phyloP scores from a whole-genome alignment of 2,888 invertebrate genomes.

The Diachrysia chrysitis region DNA sequence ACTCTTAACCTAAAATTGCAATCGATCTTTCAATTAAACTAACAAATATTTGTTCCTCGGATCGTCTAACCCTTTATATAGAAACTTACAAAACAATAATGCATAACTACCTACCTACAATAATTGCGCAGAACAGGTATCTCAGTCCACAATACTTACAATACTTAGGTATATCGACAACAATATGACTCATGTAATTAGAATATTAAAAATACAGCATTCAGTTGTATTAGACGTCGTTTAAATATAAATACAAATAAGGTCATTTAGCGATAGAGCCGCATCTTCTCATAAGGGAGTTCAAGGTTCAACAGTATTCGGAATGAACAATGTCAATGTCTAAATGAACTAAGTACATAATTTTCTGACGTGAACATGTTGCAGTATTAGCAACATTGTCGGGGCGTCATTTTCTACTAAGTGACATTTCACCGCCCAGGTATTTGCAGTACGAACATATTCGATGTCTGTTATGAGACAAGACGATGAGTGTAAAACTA shows the following conservation, averaged over 20 bases:
- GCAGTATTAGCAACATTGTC: constrained; percentile 26
- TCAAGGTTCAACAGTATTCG: constrained; percentile 18
- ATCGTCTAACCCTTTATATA: neutral
- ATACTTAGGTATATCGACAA: constrained; percentile 43
- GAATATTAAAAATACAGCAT: constrained; percentile 61
- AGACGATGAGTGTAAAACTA: constrained; percentile 20
- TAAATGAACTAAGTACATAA: constrained; percentile 19
- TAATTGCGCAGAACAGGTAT: constrained; percentile 60
- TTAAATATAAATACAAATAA: constrained; percentile 1
- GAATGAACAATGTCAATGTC: constrained; percentile 20
- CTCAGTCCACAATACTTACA: constrained; percentile 40
- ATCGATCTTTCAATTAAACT: too few relatives aligned
- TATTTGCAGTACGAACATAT: constrained; percentile 38
- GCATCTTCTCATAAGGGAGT: constrained; percentile 9
- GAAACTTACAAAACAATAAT: constrained; percentile 22
- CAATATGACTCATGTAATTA: constrained; percentile 62
- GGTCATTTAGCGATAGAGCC: constrained; percentile 4
- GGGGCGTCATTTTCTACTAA: constrained; percentile 15
- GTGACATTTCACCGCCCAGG: constrained; percentile 24
- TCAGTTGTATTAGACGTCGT: constrained; percentile 7
- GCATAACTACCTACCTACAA: constrained; percentile 13
- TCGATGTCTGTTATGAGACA: constrained; percentile 17
- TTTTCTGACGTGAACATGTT: constrained; percentile 18
- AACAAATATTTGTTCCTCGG: neutral
- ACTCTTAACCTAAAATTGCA: too few relatives aligned